Base-by-base conservation (phyloP, 2,113 vertebrate species). In the Oncorhynchus masou region DNA sequence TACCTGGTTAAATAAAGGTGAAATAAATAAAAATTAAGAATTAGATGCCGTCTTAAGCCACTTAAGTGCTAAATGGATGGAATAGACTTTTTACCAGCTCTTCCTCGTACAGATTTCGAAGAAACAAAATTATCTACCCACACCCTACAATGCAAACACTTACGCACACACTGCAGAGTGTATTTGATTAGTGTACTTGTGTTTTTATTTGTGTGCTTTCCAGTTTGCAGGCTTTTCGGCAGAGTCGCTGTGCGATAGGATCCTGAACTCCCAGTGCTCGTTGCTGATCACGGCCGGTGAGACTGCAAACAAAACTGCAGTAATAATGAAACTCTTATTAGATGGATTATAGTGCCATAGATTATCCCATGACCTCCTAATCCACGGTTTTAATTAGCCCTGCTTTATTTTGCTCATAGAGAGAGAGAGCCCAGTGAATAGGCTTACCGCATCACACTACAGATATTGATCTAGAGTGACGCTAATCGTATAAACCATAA, bases 221-320 rank as follows among this genome's bases (percentile, higher is more conserved):
- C 87, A 99, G 98, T 99, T 99, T 88, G 98, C 98, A 88, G 98
- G 98, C 16, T 99, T 99, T 88, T 99, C 98, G 1, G 92, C 97
- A 0, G 96, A 97, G 68, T 97, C 98, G 48, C 93, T 99, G 1
- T 96, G 95, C 20, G 97, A 99, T 84, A 88, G 98, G 85, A 98
- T 99, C 86, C 60, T 97, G 16, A 95, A 97, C 90, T 95, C 95
- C 0, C 84, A 92, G 66, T 99, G 97, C 79, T 96, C 90, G 0
- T 92, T 99, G 77, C 95, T 99, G 79, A 84, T 99, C 87, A 98
- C 97, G 0, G 93, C 98, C 92, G 98, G 98, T 99, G 89, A 92
- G 79, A 60, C 65, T 68, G 3, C 22, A 68, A 24, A 1, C 54
- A n/a, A 65, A n/a, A 65, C 34, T 48, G 31, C 60, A 25, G 54